phyloP scores from a whole-genome alignment of 2,888 invertebrate species.

The Steromphala cineraria region DNA sequence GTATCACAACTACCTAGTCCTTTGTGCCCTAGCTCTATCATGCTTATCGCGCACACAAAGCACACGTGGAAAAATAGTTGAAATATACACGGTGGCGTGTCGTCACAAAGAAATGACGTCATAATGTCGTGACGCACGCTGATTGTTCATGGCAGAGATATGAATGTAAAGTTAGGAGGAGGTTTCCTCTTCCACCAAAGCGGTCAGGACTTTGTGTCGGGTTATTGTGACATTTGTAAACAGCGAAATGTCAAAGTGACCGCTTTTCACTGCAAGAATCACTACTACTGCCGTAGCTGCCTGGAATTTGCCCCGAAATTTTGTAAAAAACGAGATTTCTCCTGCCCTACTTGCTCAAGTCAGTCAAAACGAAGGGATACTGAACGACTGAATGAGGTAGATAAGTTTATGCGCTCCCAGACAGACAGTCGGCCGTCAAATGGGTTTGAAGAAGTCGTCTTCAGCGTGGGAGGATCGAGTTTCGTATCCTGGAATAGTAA shows the following conservation, averaged over 20 bases:
- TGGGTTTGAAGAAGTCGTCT: slow-evolving; percentile 20
- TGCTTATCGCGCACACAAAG: too few species aligned
- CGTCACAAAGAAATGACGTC: slow-evolving; percentile 8
- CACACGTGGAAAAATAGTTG: too few species aligned
- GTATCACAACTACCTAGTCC: too few species aligned
- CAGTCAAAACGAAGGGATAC: neutral
- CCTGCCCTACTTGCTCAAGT: slow-evolving; percentile 35
- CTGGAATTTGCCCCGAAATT: slow-evolving; percentile 48
- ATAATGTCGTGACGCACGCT: too few species aligned
- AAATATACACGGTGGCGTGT: neutral
- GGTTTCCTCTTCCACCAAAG: neutral
- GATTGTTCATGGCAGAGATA: neutral
- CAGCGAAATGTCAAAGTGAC: slow-evolving; percentile 37
- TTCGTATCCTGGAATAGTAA: slow-evolving; percentile 8
- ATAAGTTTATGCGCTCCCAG: slow-evolving; percentile 17
- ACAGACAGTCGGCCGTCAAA: neutral
- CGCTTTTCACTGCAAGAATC: slow-evolving; percentile 40
- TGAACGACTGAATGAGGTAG: slow-evolving; percentile 1
- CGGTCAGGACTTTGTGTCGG: slow-evolving; percentile 27
- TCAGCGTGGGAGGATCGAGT: slow-evolving; percentile 27
- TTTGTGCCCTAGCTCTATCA: too few species aligned
- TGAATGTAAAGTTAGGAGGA: slow-evolving; percentile 10
- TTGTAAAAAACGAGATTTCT: slow-evolving; percentile 37
- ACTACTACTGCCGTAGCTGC: slow-evolving; percentile 49
- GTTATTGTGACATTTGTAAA: slow-evolving; percentile 47